phyloP scores from a whole-genome alignment of 1,140 invertebrate species.

The Lutraria rhynchaena region DNA sequence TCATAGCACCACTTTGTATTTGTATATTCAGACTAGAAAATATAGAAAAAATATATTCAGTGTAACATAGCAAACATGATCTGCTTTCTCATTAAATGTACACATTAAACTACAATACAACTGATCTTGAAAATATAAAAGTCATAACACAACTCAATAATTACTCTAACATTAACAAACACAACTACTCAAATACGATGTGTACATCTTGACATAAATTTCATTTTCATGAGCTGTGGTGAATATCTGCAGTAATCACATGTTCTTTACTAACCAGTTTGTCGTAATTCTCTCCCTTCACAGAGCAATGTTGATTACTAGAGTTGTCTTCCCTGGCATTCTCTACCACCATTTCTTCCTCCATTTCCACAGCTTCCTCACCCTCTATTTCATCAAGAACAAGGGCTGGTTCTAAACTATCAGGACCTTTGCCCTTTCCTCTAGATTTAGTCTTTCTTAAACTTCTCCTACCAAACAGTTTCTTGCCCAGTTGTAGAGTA shows the following conservation, averaged over 20 bases:
- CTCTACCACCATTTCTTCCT: background rate
- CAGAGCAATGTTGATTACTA: background rate
- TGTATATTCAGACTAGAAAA: no score
- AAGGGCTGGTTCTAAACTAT: conserved; percentile 66
- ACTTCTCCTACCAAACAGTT: conserved; percentile 69
- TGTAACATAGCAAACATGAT: no score
- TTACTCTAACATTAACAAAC: no score
- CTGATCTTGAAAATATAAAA: no score
- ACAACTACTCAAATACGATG: no score
- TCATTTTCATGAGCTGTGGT: no score
- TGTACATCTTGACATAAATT: no score
- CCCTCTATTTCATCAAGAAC: conserved; percentile 63
- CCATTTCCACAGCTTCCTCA: conserved; percentile 14
- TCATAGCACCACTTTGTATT: no score
- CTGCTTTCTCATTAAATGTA: no score
- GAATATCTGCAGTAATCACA: conserved; percentile 20
- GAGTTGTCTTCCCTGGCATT: background rate
- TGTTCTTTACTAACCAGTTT: background rate
- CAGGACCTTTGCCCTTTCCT: conserved; percentile 78
- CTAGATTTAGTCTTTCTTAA: conserved; percentile 79
- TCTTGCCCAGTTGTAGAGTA: conserved; percentile 60
- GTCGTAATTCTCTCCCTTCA: conserved; percentile 1
- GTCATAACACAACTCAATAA: no score
- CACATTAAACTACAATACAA: no score
- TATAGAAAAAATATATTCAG: no score